Evolutionary conservation across 2,797 vertebrate species (phyloP).

Genomic region (Serranus cabrilla): DNA sequence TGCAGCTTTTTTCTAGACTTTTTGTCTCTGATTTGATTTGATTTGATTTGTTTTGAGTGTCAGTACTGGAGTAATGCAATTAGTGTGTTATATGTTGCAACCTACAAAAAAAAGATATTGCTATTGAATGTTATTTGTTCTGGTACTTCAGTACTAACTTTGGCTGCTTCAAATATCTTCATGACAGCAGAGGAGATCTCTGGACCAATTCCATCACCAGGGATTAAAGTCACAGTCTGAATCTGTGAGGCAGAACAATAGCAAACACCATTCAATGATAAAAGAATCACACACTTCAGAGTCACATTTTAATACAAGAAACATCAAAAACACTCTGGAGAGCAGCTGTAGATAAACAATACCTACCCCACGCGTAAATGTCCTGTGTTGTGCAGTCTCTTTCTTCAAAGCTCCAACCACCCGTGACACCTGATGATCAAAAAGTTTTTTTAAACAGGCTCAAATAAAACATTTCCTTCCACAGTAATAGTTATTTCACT

Average conservation of each 20-base stretch:
- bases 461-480: not conserved
- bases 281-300: not conserved
- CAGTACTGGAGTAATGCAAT: not conserved
- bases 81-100: not conserved
- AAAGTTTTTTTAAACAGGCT: not conserved
- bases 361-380: constrained; percentile 86
- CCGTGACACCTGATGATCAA: constrained; percentile 87
- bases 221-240: constrained; percentile 96
- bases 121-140: not conserved
- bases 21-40: not conserved
- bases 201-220: constrained; percentile 97
- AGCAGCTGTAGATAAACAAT: not conserved
- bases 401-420: constrained; percentile 88
- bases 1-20: not conserved
- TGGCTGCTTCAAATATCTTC: constrained; percentile 96
- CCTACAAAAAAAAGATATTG: not conserved
- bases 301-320: not conserved
- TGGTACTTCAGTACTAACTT: constrained; percentile 82
- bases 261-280: not conserved
- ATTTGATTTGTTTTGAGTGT: not conserved
- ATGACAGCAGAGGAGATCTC: constrained; percentile 95
- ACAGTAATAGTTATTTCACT: not conserved
- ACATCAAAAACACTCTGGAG: not conserved
- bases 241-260: constrained; percentile 81
- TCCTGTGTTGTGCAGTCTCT: constrained; percentile 87